These are phyloP conservation scores for Epizoanthus rinbou DNA, from an alignment of 92 coral and sea anemone species.

Conservation along the genomic window DNA sequence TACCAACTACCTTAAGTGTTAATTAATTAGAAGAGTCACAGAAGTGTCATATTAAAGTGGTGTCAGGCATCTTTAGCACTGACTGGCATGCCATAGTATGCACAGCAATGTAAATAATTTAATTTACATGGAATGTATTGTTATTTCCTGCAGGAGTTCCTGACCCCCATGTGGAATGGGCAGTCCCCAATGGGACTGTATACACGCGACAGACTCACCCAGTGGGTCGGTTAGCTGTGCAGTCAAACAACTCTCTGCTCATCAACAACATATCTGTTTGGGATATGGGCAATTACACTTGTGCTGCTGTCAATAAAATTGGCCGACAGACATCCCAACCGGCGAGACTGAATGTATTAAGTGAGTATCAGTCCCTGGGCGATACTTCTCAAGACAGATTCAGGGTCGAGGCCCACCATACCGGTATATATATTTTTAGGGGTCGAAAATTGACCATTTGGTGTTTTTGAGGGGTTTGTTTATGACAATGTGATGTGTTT, in stretches of 20 bases:
- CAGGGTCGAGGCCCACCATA: too few relatives aligned
- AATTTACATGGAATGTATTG: background rate
- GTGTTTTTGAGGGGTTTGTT: too few relatives aligned
- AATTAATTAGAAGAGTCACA: too few relatives aligned
- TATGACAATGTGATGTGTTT: too few relatives aligned
- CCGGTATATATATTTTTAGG: too few relatives aligned
- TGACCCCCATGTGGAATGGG: conserved; percentile 71
- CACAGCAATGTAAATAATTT: too few relatives aligned
- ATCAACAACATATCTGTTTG: conserved; percentile 60
- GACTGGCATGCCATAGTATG: too few relatives aligned
- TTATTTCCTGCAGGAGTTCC: conserved; percentile 55
- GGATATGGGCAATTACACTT: conserved; percentile 76
- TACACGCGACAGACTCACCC: conserved; percentile 22
- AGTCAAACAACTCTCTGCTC: conserved; percentile 74
- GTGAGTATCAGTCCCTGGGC: conserved; percentile 52
- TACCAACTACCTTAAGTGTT: too few relatives aligned
- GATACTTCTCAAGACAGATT: too few relatives aligned
- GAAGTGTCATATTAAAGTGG: too few relatives aligned
- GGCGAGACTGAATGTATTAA: conserved; percentile 68
- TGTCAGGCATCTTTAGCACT: too few relatives aligned
- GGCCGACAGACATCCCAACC: conserved; percentile 57
- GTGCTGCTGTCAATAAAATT: conserved; percentile 71
- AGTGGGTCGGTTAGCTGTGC: conserved; percentile 59
- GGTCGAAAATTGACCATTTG: too few relatives aligned
- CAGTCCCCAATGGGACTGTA: conserved; percentile 64